Evolutionary conservation across 2,888 invertebrate genomes (phyloP).

Genomic region (Nymphalis polychloros): DNA sequence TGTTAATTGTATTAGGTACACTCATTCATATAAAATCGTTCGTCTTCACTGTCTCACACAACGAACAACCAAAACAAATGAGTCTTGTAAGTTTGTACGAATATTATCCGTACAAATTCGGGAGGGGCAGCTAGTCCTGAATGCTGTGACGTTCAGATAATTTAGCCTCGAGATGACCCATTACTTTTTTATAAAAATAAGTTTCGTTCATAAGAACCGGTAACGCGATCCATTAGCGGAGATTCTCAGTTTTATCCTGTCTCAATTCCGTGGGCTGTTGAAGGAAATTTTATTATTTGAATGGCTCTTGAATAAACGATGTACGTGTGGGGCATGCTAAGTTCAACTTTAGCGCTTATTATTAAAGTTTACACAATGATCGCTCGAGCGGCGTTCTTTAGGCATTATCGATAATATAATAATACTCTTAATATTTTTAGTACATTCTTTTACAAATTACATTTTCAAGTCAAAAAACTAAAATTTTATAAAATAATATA

Average conservation of each 20-base stretch:
- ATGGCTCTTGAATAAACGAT: slow-evolving; percentile 37
- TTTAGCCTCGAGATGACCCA: neutral
- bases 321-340: slow-evolving; percentile 31
- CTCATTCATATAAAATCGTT: too few species aligned
- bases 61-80: too few species aligned
- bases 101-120: too few species aligned
- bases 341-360: slow-evolving; percentile 31
- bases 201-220: neutral
- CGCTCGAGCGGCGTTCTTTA: neutral
- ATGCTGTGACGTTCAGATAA: too few species aligned
- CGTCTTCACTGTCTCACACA: too few species aligned
- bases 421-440: neutral
- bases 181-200: slow-evolving; percentile 1
- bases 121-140: too few species aligned
- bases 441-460: too few species aligned
- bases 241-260: slow-evolving; percentile 22
- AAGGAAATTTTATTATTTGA: slow-evolving; percentile 44
- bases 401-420: neutral
- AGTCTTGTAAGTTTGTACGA: too few species aligned
- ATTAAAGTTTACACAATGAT: slow-evolving; percentile 22
- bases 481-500: too few species aligned
- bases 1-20: too few species aligned
- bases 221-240: slow-evolving; percentile 18
- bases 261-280: slow-evolving; percentile 20
- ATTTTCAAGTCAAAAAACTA: too few species aligned